These are phyloP conservation scores for Steromphala cineraria DNA, from an alignment of 2,888 invertebrate genomes.

Conservation along the genomic window DNA sequence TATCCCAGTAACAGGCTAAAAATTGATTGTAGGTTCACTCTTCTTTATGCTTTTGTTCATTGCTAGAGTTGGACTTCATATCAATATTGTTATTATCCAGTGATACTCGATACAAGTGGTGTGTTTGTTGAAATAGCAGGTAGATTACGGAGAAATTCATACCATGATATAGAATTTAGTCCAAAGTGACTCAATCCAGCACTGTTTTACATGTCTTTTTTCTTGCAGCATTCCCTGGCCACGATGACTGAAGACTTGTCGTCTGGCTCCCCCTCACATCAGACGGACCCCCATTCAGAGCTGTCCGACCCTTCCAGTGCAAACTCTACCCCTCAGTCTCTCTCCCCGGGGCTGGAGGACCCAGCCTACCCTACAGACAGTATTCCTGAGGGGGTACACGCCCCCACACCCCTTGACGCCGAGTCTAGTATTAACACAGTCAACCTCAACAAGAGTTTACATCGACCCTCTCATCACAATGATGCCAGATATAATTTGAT, in stretches of 20 bases:
- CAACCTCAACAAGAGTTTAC: not conserved
- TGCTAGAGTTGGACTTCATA: too few relatives aligned
- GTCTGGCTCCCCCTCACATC: not conserved
- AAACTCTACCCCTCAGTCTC: slow-evolving; percentile 25
- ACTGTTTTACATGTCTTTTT: not conserved
- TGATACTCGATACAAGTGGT: too few relatives aligned
- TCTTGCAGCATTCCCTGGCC: not conserved
- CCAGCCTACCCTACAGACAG: slow-evolving; percentile 10
- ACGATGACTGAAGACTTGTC: not conserved
- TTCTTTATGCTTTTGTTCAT: too few relatives aligned
- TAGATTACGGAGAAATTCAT: too few relatives aligned
- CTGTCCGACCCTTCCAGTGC: not conserved
- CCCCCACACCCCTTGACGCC: not conserved
- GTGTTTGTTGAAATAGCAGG: too few relatives aligned
- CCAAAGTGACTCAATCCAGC: too few relatives aligned
- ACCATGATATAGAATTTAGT: too few relatives aligned
- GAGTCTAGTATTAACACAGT: slow-evolving; percentile 8
- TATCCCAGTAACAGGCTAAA: too few relatives aligned
- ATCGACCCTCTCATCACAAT: not conserved
- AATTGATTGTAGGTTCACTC: too few relatives aligned
- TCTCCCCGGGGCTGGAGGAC: slow-evolving; percentile 24
- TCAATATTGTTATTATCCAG: too few relatives aligned
- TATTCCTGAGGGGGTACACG: slow-evolving; percentile 9
- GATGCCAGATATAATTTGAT: slow-evolving; percentile 41
- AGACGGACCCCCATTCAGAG: not conserved